A percentile compares a stretch with the other conserved stretches of the same genome.
These are phyloP conservation scores for Drosophila aff. DNA, from an alignment of 1,140 invertebrate species.

Conservation along the genomic window DNA sequence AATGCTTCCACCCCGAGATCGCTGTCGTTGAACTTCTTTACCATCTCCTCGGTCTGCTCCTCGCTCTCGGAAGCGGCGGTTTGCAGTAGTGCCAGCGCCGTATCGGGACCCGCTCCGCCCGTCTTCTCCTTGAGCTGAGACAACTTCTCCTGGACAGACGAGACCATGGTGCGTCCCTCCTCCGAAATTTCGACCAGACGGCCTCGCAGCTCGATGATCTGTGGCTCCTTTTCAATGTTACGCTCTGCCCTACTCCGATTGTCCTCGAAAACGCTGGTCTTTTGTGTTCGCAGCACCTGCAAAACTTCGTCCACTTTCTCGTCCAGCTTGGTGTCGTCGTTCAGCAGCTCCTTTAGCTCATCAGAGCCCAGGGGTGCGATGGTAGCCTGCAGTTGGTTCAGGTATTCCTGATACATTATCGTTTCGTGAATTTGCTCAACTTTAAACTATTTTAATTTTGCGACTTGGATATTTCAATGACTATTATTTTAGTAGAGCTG, in stretches of 20 bases:
- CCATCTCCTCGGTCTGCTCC: constrained; percentile 93
- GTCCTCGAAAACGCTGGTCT: constrained; percentile 93
- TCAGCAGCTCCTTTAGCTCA: constrained; percentile 93
- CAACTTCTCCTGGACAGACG: constrained; percentile 89
- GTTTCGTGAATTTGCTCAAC: neutral
- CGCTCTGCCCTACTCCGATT: constrained; percentile 95
- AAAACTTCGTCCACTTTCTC: constrained; percentile 90
- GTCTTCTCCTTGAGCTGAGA: constrained; percentile 89
- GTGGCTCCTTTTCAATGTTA: constrained; percentile 93
- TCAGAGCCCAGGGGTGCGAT: constrained; percentile 88
- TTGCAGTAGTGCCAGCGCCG: constrained; percentile 93
- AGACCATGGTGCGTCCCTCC: constrained; percentile 88
- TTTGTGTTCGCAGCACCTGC: constrained; percentile 92
- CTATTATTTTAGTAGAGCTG: constrained; percentile 26
- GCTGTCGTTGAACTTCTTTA: constrained; percentile 91
- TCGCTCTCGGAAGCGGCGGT: constrained; percentile 94
- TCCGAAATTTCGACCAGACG: constrained; percentile 89
- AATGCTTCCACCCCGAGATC: constrained; percentile 92
- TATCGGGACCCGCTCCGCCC: constrained; percentile 91
- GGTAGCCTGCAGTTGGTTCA: constrained; percentile 85
- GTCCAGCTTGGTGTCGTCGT: constrained; percentile 93
- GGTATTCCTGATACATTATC: constrained; percentile 84
- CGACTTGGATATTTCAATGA: constrained; percentile 23
- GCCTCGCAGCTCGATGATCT: constrained; percentile 90
- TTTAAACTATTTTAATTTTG: constrained; percentile 20